These are phyloP conservation scores for Venturia canescens DNA, from an alignment of 1,140 invertebrate species.

Conservation along the genomic window DNA sequence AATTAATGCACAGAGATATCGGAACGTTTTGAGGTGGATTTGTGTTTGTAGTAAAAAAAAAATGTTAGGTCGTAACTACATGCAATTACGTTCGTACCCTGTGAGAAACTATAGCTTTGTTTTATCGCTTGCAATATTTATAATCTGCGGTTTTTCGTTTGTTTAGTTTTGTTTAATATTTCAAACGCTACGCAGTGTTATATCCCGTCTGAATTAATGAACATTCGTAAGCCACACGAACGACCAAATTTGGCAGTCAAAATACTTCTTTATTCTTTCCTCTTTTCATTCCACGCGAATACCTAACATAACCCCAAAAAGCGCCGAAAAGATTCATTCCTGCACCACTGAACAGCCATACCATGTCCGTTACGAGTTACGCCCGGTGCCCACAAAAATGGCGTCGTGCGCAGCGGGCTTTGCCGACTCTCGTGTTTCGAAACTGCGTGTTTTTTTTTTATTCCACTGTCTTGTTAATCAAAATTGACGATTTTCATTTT, in stretches of 20 bases:
- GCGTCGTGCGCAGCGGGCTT: too few species aligned
- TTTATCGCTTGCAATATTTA: slow-evolving; percentile 39
- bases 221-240: slow-evolving; percentile 27
- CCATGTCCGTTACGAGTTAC: slow-evolving; percentile 4
- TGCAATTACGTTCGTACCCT: slow-evolving; percentile 46
- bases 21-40: slow-evolving; percentile 44
- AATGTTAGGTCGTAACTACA: slow-evolving; percentile 31
- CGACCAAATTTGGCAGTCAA: slow-evolving; percentile 45
- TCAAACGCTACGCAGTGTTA: slow-evolving; percentile 19
- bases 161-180: not conserved
- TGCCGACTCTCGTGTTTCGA: too few species aligned
- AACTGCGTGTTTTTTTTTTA: not conserved
- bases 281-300: slow-evolving; percentile 11
- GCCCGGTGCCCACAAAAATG: too few species aligned
- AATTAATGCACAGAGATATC: slow-evolving; percentile 38
- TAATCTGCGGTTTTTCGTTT: slow-evolving; percentile 29
- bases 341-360: slow-evolving; percentile 15
- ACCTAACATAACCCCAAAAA: slow-evolving; percentile 29
- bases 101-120: slow-evolving; percentile 34
- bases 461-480: not conserved
- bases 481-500: slow-evolving; percentile 36
- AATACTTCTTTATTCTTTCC: slow-evolving; percentile 49
- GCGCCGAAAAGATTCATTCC: slow-evolving; percentile 39
- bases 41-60: slow-evolving; percentile 40
- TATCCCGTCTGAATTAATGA: not conserved